Evolutionary conservation across 2,888 invertebrate genomes (phyloP).

Genomic region (Anthophora plumipes): DNA sequence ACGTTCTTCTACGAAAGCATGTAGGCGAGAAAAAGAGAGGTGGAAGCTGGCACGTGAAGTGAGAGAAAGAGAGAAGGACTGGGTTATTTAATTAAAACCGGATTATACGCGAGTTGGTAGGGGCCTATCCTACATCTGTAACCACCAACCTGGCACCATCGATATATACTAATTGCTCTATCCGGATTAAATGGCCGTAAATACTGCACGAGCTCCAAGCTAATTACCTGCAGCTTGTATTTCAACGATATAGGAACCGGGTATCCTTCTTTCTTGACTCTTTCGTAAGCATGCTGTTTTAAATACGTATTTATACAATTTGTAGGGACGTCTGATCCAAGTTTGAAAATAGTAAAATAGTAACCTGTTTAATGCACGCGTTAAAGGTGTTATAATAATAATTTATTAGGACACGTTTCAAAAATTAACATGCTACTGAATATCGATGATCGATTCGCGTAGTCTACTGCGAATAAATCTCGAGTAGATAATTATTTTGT

Average conservation of each 20-base stretch:
- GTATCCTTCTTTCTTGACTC: constrained; percentile 42
- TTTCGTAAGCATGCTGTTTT: constrained; percentile 20
- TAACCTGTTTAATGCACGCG: neutral
- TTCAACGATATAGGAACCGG: constrained; percentile 38
- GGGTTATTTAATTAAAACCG: constrained; percentile 84
- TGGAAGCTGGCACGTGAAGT: neutral
- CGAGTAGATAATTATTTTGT: no score
- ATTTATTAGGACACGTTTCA: neutral
- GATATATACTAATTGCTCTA: constrained; percentile 79
- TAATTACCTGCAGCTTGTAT: constrained; percentile 67
- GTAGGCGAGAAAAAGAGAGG: neutral
- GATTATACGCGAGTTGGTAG: constrained; percentile 76
- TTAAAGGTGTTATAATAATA: neutral
- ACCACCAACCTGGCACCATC: constrained; percentile 71
- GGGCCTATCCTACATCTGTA: constrained; percentile 67
- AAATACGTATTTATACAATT: constrained; percentile 1
- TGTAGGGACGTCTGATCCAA: neutral
- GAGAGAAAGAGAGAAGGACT: constrained; percentile 46
- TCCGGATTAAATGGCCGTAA: constrained; percentile 75
- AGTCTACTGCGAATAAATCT: neutral
- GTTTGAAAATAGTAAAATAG: neutral
- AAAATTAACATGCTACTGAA: neutral
- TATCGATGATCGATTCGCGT: neutral
- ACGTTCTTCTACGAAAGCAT: constrained; percentile 20
- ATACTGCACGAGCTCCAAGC: constrained; percentile 61